Conservation (phyloP, 1,140 invertebrate genomes). For the Mizuhopecten yessoensis region DNA sequence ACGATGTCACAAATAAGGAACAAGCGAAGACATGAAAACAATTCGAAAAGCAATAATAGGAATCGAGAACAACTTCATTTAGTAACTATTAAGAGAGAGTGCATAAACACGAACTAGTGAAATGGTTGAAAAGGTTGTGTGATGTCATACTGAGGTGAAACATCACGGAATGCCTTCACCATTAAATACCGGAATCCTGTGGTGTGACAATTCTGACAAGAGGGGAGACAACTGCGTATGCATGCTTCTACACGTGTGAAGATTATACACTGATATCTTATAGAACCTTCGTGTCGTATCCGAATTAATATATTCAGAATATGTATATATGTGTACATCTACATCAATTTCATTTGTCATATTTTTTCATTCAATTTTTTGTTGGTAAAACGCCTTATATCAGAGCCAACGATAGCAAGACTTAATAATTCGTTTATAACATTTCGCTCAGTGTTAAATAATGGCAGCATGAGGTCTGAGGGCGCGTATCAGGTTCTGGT, state of each 20-base stretch:
- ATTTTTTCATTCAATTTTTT: neutral
- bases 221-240: no score
- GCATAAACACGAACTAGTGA: neutral
- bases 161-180: neutral
- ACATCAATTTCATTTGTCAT: neutral
- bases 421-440: neutral
- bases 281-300: no score
- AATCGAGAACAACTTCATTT: neutral
- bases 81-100: no score
- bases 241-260: no score
- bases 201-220: no score
- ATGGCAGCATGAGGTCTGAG: no score
- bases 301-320: no score
- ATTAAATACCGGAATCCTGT: neutral
- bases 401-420: neutral
- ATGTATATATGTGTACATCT: no score
- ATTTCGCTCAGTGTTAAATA: no score
- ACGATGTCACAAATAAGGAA: neutral
- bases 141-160: neutral
- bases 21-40: neutral
- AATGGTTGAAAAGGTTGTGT: neutral
- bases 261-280: no score
- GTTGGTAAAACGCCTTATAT: conserved; percentile 6
- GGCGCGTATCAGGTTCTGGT: no score
- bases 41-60: neutral